Percentiles rank a stretch among this genome's conserved stretches.
These are phyloP conservation scores for Orthosia gracilis DNA, from an alignment of 2,888 invertebrate genomes.

Conservation along the genomic window DNA sequence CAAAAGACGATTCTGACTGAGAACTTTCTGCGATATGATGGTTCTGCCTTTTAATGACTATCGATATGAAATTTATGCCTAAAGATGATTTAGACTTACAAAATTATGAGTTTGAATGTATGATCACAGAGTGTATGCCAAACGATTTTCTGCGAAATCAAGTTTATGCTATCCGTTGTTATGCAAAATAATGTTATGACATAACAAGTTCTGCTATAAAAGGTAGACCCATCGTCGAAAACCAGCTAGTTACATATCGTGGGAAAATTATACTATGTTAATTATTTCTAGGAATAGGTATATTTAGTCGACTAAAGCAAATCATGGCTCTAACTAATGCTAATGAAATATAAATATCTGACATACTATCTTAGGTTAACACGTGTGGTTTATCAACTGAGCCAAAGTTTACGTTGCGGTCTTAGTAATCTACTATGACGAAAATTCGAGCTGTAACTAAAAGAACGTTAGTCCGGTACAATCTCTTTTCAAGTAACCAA, in stretches of 20 bases:
- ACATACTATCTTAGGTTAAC: slow-evolving; percentile 57
- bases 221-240: no score
- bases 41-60: no score
- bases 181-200: no score
- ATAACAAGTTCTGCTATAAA: no score
- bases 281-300: background rate
- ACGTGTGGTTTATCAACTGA: slow-evolving; percentile 62
- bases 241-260: background rate
- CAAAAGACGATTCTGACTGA: no score
- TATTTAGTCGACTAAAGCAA: slow-evolving; percentile 7
- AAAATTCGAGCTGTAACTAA: slow-evolving; percentile 41
- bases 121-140: no score
- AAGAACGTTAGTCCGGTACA: slow-evolving; percentile 13
- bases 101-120: no score
- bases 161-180: no score
- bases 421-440: slow-evolving; percentile 49
- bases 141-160: no score
- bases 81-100: no score
- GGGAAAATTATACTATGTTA: background rate
- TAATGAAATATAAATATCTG: slow-evolving; percentile 31
- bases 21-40: no score
- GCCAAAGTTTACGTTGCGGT: slow-evolving; percentile 54
- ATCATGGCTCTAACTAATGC: slow-evolving; percentile 11
- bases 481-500: background rate
- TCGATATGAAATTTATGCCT: no score